Evolutionary conservation across 2,888 invertebrate genomes (phyloP).

Genomic region (Abrostola triplasia): DNA sequence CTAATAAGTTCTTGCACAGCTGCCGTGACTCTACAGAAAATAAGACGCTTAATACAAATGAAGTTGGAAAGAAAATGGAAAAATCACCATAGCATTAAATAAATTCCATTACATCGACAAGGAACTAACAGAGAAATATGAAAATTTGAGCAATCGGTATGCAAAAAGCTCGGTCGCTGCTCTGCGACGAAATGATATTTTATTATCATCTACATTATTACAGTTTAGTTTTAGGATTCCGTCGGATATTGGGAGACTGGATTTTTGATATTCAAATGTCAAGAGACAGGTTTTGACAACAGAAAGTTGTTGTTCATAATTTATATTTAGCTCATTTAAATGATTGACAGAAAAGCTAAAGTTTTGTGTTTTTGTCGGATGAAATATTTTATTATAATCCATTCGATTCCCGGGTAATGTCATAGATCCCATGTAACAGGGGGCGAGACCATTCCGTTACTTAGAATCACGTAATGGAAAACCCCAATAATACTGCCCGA

Average conservation of each 20-base stretch:
- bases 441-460: too few species aligned
- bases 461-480: too few species aligned
- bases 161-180: constrained; percentile 50
- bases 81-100: constrained; percentile 8
- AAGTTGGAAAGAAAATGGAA: neutral
- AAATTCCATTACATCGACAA: constrained; percentile 50
- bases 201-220: constrained; percentile 44
- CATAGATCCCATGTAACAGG: too few species aligned
- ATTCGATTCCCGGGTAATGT: too few species aligned
- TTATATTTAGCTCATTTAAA: too few species aligned
- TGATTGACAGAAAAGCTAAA: too few species aligned
- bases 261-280: neutral
- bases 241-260: neutral
- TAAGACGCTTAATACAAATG: neutral
- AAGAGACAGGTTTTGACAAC: neutral
- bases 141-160: constrained; percentile 52
- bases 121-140: constrained; percentile 45
- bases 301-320: neutral
- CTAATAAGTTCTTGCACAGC: too few species aligned
- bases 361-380: too few species aligned
- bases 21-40: neutral
- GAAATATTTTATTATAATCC: too few species aligned
- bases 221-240: constrained; percentile 28
- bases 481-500: too few species aligned
- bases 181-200: constrained; percentile 46